Evolutionary conservation across 1,140 invertebrate species (phyloP), one percentile per base, ranked within the genome.

Genomic region (Piezodorus guildinii): DNA sequence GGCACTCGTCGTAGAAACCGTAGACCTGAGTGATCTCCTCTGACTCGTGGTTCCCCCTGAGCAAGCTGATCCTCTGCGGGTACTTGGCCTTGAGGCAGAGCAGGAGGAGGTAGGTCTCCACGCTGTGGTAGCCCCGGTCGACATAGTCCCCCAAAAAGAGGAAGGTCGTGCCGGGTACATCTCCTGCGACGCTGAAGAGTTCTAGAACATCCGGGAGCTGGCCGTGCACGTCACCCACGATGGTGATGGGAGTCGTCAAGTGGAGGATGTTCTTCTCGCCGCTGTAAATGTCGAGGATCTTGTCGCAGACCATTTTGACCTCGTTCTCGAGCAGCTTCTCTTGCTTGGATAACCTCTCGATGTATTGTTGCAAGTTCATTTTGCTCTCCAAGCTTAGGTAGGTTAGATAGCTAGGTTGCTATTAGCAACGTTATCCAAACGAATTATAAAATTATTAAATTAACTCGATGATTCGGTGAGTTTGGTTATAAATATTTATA

Each of bases 171-270:
- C 71, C 94, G 87, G 73, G 96, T 94, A 70, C 91, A 86, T 56
- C 25, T 1, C 96, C 96, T 71, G 96, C 96, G 71, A 99, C 95
- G 81, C 98, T 95, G 81, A 99, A 99, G 77, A 99, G 83, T 81
- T 99, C 98, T 94, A 99, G 97, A 79, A 99, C 85, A 84, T 99
- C 96, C 80, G 96, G 98, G 80, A 98, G 98, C 80, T 99, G 96
- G 71, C 96, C 96, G 80, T 99, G 96, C 75, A 99, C 97, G 78
- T 99, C 96, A 71, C 96, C 96, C 82, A 96, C 98, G 65, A 62
- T 62, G 10, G 60, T 54, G 17, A 62, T 14, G 3, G 59, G 51
- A 39, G 49, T 61, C 19, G 19, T 51, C 4, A 62, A n/a, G 27
- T 10, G 23, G 9, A 58, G 3, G 19, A 66, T 25, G 19, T 66